These are phyloP conservation scores for Orchestia grillus DNA, from an alignment of 1,140 invertebrate species.

Conservation along the genomic window DNA sequence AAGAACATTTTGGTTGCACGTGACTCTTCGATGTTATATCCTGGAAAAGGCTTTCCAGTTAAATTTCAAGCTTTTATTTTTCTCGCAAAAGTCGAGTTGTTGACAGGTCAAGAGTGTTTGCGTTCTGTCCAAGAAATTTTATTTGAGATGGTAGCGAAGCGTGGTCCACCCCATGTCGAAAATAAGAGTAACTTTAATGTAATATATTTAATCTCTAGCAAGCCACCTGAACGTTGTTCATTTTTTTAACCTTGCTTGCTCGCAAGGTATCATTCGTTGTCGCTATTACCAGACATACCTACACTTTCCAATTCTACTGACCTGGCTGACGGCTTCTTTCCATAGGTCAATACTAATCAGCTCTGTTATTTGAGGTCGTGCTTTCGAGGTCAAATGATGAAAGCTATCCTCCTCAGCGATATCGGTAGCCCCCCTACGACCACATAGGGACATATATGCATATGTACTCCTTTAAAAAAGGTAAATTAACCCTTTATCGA, in stretches of 20 bases:
- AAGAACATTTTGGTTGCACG: neutral
- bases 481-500: no score
- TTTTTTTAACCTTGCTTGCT: neutral
- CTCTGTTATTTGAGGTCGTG: neutral
- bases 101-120: neutral
- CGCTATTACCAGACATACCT: neutral
- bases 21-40: neutral
- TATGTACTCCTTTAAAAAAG: no score
- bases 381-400: neutral
- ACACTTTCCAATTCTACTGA: neutral
- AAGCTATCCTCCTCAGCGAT: neutral
- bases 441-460: no score
- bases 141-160: neutral
- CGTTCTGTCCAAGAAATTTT: neutral
- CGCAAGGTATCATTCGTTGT: no score
- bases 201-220: neutral
- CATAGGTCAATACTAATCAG: no score
- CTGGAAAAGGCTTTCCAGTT: neutral
- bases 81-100: neutral
- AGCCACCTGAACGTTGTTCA: neutral
- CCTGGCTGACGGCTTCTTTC: neutral
- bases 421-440: no score
- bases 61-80: neutral
- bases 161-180: neutral
- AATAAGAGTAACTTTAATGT: neutral